Evolutionary conservation across 2,888 invertebrate species (phyloP), one percentile per base, ranked within the genome.

Genomic region (Drosophila mulleri): DNA sequence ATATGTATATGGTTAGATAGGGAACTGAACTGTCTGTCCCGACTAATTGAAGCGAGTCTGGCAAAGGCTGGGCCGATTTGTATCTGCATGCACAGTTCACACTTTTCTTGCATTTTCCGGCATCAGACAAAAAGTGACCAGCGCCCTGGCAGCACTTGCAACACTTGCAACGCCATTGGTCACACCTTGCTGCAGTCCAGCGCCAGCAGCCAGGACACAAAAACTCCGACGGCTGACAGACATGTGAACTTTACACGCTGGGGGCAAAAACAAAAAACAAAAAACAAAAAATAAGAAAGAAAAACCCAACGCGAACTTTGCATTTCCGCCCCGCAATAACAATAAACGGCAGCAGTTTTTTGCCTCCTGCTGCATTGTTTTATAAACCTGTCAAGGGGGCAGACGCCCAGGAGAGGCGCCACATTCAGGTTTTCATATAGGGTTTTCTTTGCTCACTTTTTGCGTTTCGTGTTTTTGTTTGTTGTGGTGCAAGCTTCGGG

Each of bases 71-170:
- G 57, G 48, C 29, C 77, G 88, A 84, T 84, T 72, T 71, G 72
- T 84, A 83, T 83, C 83, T 83, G 83, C 70, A 91, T 91, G 91
- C 91, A 88, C 91, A 91, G 83, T 91, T 91, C 91, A 87, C 91
- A 91, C 91, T 89, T 85, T 80, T 75, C 65, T 67, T 78, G 76
- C 89, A 83, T 88, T 83, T 84, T 82, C 85, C 84, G 73, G 75
- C 77, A 67, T 23, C 42, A 14, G 32, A 50, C 52, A 75, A 70
- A 78, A 67, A 73, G 57, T 67, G 58, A 56, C 67, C 72, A 39
- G 45, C 20, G 44, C 66, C 63, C 54, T 53, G 37, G 72, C 73
- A 76, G 61, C 67, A 61, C 78, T 78, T 66, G 75, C 67, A 62
- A 58, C 74, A 63, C 67, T 60, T 64, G 74, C 74, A 64, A 44